Evolutionary conservation across 2,113 vertebrate species (phyloP), one percentile per base, ranked within the genome.

Genomic region (Callopanchax toddi): DNA sequence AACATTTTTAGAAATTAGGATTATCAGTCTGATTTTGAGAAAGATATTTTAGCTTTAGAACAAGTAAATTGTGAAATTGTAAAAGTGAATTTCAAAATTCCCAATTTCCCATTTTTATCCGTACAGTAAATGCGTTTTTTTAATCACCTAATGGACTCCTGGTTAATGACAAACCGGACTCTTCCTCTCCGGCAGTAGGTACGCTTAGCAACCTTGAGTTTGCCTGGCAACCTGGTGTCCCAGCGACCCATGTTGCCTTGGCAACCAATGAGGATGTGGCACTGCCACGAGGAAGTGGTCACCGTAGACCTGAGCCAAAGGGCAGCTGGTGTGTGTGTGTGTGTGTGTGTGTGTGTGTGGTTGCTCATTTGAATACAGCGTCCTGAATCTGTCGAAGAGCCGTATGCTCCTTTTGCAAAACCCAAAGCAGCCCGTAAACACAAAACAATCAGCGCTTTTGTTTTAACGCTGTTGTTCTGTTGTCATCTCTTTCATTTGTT

Each of bases 281-380:
- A 71, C 73, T 75, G 77, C 81, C 76, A 79, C 53, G 59, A 94
- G 94, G 93, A 94, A 92, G 91, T 92, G 91, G 90, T 93, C 91
- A 93, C 93, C 89, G n/a, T 79, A 91, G 93, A 92, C 89, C 93
- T 90, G 90, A 91, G 92, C 83, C 80, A 75, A 82, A 85, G 91
- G 93, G 92, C 87, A 87, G 84, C 74, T 86, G 81, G 79, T 83
- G 74, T 75, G 79, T 78, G 77, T 72, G 62, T 56, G 67, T 58
- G 61, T 77, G 75, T 61, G 52, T 61, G 54, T 43, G 57, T 76
- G 76, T 54, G 73, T 25, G 81, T 32, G 63, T 29, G 93, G 87
- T 86, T 92, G 93, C 94, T 98, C 95, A 98, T 98, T 97, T 97
- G 94, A 97, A 99, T 97, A 96, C 94, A 94, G 94, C 94, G 96